Conservation (phyloP, 2,797 vertebrate species). For the Myotis daubentonii region DNA sequence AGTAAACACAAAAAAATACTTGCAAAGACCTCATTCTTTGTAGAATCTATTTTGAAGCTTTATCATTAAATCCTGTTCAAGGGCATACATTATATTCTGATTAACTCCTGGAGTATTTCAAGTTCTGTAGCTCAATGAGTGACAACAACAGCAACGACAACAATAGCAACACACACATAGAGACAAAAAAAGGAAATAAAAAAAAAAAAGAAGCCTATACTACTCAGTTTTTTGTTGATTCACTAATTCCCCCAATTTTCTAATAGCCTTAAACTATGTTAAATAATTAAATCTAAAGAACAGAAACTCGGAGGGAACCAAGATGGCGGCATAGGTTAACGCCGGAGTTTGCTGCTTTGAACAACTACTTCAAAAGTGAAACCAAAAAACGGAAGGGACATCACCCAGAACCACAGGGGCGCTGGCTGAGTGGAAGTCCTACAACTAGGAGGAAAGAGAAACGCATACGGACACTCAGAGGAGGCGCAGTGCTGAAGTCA, state of each 20-base stretch:
- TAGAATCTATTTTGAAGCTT: background rate
- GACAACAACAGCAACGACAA: background rate
- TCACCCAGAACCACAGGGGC: no score
- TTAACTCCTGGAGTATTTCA: constrained; percentile 40
- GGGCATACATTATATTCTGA: constrained; percentile 14
- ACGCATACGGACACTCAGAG: no score
- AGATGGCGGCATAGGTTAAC: no score
- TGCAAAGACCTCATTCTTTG: background rate
- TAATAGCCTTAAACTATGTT: background rate
- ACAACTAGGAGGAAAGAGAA: no score
- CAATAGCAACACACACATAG: background rate
- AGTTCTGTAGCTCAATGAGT: background rate
- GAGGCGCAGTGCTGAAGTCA: no score
- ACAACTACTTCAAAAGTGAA: no score
- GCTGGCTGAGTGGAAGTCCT: no score
- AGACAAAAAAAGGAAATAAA: background rate
- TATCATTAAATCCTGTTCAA: background rate
- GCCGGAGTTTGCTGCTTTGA: no score
- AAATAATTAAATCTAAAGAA: background rate
- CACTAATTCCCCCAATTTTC: background rate
- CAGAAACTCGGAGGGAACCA: no score
- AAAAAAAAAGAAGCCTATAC: background rate
- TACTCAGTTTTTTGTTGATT: background rate
- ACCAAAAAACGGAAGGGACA: no score
- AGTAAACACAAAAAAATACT: background rate